Conservation (phyloP, 2,797 vertebrate species). For the Pyrocephalus nanus region DNA sequence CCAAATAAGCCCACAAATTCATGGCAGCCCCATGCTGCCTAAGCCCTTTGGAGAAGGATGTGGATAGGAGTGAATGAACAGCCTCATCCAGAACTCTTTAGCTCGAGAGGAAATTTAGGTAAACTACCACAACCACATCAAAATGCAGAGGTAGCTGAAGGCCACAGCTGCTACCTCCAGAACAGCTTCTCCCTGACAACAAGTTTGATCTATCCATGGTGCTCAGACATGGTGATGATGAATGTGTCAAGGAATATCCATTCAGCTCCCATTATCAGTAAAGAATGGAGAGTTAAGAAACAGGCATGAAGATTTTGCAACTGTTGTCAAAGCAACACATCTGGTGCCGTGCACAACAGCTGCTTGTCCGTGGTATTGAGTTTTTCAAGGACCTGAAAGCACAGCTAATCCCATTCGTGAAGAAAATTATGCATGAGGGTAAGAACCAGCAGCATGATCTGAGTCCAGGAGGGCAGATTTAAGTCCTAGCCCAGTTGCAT, state of each 20-base stretch:
- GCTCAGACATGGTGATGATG: not conserved
- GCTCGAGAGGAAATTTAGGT: not conserved
- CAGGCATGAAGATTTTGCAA: not conserved
- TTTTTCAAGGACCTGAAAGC: not conserved
- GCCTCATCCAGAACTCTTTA: not conserved
- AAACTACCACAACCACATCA: not conserved
- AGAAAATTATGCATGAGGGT: not conserved
- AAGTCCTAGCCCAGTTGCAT: not conserved
- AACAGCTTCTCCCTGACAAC: not conserved
- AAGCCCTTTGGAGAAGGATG: not conserved
- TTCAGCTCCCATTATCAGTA: not conserved
- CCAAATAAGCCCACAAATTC: not conserved
- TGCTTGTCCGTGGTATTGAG: not conserved
- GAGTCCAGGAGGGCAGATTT: not conserved
- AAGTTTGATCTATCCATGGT: not conserved
- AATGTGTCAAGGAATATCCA: not conserved
- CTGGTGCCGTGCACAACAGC: not conserved
- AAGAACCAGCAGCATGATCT: not conserved
- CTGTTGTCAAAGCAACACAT: not conserved
- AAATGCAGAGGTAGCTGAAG: not conserved
- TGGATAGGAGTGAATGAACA: fast-evolving
- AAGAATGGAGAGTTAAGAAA: not conserved
- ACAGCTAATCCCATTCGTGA: not conserved
- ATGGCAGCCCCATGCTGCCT: fast-evolving
- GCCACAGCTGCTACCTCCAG: not conserved